Percentiles rank a stretch among this genome's conserved stretches.
phyloP scores from a whole-genome alignment of 2,888 invertebrate species.

The Microplitis deprimator region DNA sequence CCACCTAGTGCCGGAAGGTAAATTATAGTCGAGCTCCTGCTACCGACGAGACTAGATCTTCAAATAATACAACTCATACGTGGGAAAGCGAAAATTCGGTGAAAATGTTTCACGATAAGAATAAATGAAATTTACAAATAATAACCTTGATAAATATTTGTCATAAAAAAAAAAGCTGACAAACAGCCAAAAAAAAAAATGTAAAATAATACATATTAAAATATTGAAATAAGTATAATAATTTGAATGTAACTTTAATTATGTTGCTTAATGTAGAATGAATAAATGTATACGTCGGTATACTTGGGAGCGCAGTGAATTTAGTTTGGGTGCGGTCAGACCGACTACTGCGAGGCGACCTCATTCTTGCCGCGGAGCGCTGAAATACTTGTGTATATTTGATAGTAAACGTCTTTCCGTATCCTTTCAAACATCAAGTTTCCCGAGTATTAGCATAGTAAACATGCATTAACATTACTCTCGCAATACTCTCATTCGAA shows the following conservation, averaged over 20 bases:
- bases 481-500: conserved; percentile 44
- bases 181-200: no score
- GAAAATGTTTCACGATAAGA: neutral
- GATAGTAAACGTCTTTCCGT: conserved; percentile 55
- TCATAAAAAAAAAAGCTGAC: neutral
- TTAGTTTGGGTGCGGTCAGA: conserved; percentile 7
- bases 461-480: conserved; percentile 68
- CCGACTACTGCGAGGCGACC: neutral
- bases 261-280: neutral
- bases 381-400: conserved; percentile 67
- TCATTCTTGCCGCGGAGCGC: conserved; percentile 47
- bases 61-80: conserved; percentile 1
- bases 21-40: neutral
- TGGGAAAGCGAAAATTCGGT: neutral
- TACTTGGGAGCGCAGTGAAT: neutral
- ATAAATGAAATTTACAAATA: neutral
- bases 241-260: neutral
- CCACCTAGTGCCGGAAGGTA: neutral
- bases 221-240: neutral
- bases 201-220: no score
- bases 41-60: neutral
- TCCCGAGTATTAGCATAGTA: conserved; percentile 67
- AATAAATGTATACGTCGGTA: neutral
- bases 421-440: conserved; percentile 65
- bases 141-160: neutral